Percentiles rank a stretch among this genome's conserved stretches.
Evolutionary conservation across 1,140 invertebrate species (phyloP).

Genomic region (Vollenhovia emeryi): DNA sequence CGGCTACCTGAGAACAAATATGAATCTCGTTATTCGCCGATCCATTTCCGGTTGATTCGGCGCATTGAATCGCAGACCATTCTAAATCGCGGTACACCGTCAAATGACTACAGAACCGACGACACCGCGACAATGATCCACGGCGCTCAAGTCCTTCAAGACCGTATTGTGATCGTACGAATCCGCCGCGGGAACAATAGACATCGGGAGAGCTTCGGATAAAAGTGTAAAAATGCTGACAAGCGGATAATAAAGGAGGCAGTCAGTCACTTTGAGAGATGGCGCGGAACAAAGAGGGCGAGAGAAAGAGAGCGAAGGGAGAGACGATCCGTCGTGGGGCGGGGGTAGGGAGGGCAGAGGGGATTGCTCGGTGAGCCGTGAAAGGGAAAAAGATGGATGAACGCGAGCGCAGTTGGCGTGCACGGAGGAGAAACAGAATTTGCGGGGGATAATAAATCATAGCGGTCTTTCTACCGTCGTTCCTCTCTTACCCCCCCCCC

Average conservation of each 20-base stretch:
- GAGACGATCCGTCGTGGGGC: conserved; percentile 43
- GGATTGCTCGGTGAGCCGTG: conserved; percentile 81
- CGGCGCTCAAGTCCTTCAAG: conserved; percentile 47
- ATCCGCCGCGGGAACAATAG: conserved; percentile 72
- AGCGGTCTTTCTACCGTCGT: conserved; percentile 74
- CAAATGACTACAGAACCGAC: conserved; percentile 34
- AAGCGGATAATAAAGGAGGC: conserved; percentile 86
- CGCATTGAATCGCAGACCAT: not conserved
- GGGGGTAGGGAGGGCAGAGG: not conserved
- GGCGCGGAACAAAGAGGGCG: conserved; percentile 81
- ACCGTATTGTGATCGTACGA: conserved; percentile 70
- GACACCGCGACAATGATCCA: conserved; percentile 54
- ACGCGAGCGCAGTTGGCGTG: conserved; percentile 84
- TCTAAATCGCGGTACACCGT: conserved; percentile 38
- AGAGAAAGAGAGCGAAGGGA: conserved; percentile 52
- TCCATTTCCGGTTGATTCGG: conserved; percentile 56
- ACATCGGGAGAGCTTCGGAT: conserved; percentile 77
- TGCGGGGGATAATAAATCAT: conserved; percentile 85
- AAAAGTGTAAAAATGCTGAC: conserved; percentile 86
- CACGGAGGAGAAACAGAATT: conserved; percentile 84
- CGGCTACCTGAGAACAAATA: conserved; percentile 44
- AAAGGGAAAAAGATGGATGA: conserved; percentile 86
- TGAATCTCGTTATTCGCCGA: conserved; percentile 62
- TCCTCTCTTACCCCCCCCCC: not conserved
- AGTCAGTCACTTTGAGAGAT: conserved; percentile 86